A percentile compares a stretch with the other conserved stretches of the same genome.
phyloP scores from a whole-genome alignment of 2,888 invertebrate species.

The Mactromeris polynyma region DNA sequence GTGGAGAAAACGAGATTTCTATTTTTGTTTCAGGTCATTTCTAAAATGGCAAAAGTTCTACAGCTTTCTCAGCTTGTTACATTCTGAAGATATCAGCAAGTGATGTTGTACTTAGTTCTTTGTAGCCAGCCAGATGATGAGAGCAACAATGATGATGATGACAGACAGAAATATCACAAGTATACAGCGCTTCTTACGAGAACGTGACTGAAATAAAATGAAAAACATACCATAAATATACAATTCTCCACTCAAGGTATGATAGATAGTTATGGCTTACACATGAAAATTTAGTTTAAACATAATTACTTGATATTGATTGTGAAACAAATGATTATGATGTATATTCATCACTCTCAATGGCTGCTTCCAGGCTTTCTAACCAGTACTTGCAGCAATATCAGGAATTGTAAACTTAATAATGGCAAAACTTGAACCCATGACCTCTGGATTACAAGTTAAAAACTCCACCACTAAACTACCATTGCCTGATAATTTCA shows the following conservation, averaged over 20 bases:
- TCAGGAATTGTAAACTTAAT: no score
- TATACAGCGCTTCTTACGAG: slow-evolving; percentile 95
- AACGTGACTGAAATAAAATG: slow-evolving; percentile 91
- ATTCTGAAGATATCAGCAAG: neutral
- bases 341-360: no score
- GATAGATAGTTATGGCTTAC: neutral
- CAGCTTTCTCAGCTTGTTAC: neutral
- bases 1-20: neutral
- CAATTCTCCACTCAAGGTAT: no score
- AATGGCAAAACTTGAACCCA: no score
- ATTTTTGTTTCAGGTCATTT: neutral
- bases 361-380: no score
- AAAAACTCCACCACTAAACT: no score
- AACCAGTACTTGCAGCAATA: no score
- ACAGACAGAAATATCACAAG: slow-evolving; percentile 89
- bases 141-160: slow-evolving; percentile 90
- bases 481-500: no score
- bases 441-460: no score
- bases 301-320: no score
- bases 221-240: neutral
- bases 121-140: slow-evolving; percentile 81
- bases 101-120: slow-evolving; percentile 23
- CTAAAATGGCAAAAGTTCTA: neutral
- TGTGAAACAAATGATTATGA: no score
- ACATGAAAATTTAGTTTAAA: no score